Evolutionary conservation across 1,140 invertebrate species (phyloP).

Genomic region (Phthorimaea operculella): DNA sequence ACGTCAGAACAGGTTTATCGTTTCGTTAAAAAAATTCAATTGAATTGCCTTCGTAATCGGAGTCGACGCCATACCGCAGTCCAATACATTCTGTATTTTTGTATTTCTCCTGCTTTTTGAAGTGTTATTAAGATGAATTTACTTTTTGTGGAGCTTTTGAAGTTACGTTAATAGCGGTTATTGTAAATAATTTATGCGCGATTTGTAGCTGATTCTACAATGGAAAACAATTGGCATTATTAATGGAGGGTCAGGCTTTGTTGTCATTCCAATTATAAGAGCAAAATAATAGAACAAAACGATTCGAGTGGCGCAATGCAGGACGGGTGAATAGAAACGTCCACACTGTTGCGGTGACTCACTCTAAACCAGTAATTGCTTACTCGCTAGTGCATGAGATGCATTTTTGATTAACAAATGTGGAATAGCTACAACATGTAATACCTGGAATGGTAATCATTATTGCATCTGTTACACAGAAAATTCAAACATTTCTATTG

Average conservation of each 20-base stretch:
- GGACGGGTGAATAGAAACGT: slow-evolving; percentile 45
- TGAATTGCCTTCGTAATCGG: slow-evolving; percentile 6
- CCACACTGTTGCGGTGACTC: slow-evolving; percentile 40
- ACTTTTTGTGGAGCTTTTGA: neutral
- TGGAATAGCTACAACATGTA: no score
- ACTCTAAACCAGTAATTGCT: slow-evolving; percentile 49
- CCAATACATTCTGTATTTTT: neutral
- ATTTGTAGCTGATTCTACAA: neutral
- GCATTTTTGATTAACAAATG: slow-evolving; percentile 11
- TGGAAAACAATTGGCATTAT: neutral
- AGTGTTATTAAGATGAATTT: neutral
- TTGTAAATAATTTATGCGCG: neutral
- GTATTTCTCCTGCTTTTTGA: neutral
- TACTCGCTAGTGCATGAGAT: slow-evolving; percentile 27
- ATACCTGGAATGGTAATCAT: no score
- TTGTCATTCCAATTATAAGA: slow-evolving; percentile 43
- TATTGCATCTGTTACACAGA: no score
- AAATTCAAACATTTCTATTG: no score
- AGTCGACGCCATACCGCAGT: neutral
- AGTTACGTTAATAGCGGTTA: neutral
- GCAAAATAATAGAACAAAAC: slow-evolving; percentile 39
- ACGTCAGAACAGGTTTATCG: slow-evolving; percentile 54
- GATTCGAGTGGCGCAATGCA: slow-evolving; percentile 60
- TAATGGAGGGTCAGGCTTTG: slow-evolving; percentile 6
- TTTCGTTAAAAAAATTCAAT: slow-evolving; percentile 37